Evolutionary conservation across 2,797 vertebrate genomes (phyloP), one percentile per base, ranked within the genome.

Genomic region (Rhinophrynus dorsalis): DNA sequence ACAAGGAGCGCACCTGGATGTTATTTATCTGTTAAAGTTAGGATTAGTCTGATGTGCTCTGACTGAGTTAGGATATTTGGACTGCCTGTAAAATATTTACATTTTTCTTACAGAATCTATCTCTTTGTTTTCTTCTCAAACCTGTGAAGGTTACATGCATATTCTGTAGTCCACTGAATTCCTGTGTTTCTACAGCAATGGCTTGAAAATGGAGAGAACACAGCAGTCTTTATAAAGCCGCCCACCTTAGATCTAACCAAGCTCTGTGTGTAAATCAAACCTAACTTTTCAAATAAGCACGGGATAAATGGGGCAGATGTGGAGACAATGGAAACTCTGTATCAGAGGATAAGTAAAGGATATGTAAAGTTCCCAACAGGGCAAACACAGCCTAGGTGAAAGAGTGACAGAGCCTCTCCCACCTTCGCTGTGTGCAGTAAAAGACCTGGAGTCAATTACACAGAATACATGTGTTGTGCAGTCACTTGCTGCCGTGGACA

Each of bases 281-380:
- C 32, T 51, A 12, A 64, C 45, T 52, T 32, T 52, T 51, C 32
- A 52, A 52, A 40, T 15, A 52, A 27, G 47, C 21, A 35, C 3
- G 17, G 23, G 32, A 18, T 47, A 37, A 23, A 27, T 29, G 33
- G 47, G 32, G n/a, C 47, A 38, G 8, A 37, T 17, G 29, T 2
- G 21, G 8, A 26, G 61, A 64, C 61, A 64, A 64, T 52, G 33
- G 47, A 18, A 15, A 35, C 61, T 52, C 61, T 35, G 44, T 35
- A 50, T 50, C 42, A 35, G 13, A 17, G 29, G 42, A 30, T 32
- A 50, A 42, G n/a, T n/a, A n/a, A n/a, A n/a, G n/a, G n/a, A 27
- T n/a, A 15, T 37, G 45, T 23, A 62, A 50, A 17, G 37, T 26
- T 59, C 57, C 15, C 23, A 42, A 17, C 58, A 45, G 45, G 45